Base-by-base conservation (phyloP, 2,797 vertebrate genomes). In the Malurus leucopterus region DNA sequence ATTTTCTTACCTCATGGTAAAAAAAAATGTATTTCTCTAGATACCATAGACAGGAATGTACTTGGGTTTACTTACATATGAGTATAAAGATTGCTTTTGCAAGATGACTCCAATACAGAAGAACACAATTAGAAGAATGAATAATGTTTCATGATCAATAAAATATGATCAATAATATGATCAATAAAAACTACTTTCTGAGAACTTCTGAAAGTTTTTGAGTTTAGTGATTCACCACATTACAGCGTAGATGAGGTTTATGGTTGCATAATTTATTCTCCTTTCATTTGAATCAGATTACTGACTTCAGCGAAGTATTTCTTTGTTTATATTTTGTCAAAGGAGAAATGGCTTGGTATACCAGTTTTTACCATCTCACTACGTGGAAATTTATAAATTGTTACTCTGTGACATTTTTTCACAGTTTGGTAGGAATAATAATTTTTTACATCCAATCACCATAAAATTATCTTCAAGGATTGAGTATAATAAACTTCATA, bases 101-200 rank as follows among this genome's bases (percentile, higher is more conserved):
- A 88, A 62, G 30, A 36, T 49, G 6, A 71, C 6, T 23, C 3
- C 40, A 58, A 44, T 30, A 62, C 72, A 54, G 9, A 47, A 47
- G 58, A 73, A 47, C 4, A 24, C 15, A 9, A 36, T 75, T n/a
- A 50, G 22, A 59, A 30, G 29, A 76, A 73, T n/a, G 8, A 79
- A 86, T 74, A 10, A 36, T 34, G 9, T 17, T 27, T 49, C 30
- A 54, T 0, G 1, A 58, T n/a, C 49, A 53, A 46, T 32, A 73
- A 46, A 38, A 84, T n/a, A 54, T 0, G 1, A 58, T n/a, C 49
- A 53, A 46, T 32, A 58, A 54, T n/a, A 54, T 0, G 1, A 58
- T n/a, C 49, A 53, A 46, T 32, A 73, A 46, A 38, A 84, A 55
- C 21, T 43, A 44, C 19, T 46, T 90, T 70, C 53, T 84, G 23